Evolutionary conservation across 1,140 invertebrate species (phyloP).

Genomic region (Brachionus manjavacas): DNA sequence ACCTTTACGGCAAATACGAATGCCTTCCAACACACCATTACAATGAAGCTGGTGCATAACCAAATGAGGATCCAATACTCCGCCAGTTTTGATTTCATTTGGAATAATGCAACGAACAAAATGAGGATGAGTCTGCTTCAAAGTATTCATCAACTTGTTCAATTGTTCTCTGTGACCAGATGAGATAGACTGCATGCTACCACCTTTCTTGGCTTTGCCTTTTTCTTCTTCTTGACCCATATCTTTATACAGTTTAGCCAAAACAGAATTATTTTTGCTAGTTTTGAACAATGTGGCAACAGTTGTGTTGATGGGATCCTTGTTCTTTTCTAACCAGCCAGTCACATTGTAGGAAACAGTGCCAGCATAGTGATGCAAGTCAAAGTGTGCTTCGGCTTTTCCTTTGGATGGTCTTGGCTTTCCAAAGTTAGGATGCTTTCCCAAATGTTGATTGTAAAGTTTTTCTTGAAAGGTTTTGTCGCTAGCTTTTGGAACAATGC

Average conservation of each 20-base stretch:
- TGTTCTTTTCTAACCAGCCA: slow-evolving; percentile 99
- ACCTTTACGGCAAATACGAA: slow-evolving; percentile 99
- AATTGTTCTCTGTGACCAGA: slow-evolving; percentile 85
- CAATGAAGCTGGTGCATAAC: slow-evolving; percentile 96
- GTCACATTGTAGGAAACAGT: slow-evolving; percentile 72
- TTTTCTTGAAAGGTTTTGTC: slow-evolving; percentile 95
- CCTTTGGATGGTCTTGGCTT: slow-evolving; percentile 96
- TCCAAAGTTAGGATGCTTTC: slow-evolving; percentile 92
- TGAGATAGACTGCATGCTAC: slow-evolving; percentile 89
- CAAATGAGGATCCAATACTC: slow-evolving; percentile 95
- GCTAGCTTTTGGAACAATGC: slow-evolving; percentile 99
- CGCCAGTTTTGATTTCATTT: slow-evolving; percentile 92
- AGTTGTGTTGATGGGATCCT: slow-evolving; percentile 97
- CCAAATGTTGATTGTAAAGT: slow-evolving; percentile 95
- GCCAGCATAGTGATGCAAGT: slow-evolving; percentile 97
- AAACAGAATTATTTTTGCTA: not conserved
- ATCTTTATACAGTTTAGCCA: not conserved
- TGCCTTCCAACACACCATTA: slow-evolving; percentile 99
- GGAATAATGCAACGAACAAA: slow-evolving; percentile 99
- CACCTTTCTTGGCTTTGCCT: slow-evolving; percentile 81
- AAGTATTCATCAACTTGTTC: slow-evolving; percentile 91
- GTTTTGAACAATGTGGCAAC: slow-evolving; percentile 61
- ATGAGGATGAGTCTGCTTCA: slow-evolving; percentile 92
- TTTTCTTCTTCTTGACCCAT: slow-evolving; percentile 36
- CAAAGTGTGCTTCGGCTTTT: slow-evolving; percentile 88